A percentile compares a stretch with the other conserved stretches of the same genome.
Conservation (phyloP, 1,140 invertebrate species). For the Lepidurus couesii region DNA sequence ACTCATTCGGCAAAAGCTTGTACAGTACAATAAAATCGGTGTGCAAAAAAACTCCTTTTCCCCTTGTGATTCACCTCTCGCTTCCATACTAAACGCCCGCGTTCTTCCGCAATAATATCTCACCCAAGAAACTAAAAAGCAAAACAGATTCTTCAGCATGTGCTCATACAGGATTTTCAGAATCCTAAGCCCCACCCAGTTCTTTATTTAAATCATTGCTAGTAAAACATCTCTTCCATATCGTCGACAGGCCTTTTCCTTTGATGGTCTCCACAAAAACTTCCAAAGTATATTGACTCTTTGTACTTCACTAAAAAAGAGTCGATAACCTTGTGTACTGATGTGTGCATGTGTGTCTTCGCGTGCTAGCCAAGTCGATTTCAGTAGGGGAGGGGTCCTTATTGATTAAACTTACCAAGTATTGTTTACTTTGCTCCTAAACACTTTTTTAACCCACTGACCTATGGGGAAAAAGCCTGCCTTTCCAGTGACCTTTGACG, state of each 20-base stretch:
- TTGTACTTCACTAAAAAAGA: neutral
- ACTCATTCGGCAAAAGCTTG: too few relatives aligned
- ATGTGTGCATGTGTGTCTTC: neutral
- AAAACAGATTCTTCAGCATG: conserved; percentile 2
- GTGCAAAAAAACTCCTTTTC: too few relatives aligned
- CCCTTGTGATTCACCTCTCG: neutral
- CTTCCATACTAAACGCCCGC: neutral
- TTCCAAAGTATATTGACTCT: neutral
- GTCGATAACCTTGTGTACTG: neutral
- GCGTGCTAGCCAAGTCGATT: neutral
- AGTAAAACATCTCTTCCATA: too few relatives aligned
- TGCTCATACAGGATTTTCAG: neutral
- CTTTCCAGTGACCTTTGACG: neutral
- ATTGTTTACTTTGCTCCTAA: neutral
- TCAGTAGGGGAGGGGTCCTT: neutral
- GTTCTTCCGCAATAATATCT: neutral
- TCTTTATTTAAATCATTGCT: neutral
- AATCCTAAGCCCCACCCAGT: neutral
- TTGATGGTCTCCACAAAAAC: too few relatives aligned
- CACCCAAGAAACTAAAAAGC: neutral
- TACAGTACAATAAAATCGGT: too few relatives aligned
- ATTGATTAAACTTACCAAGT: conserved; percentile 6
- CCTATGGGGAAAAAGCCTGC: neutral
- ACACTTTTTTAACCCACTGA: neutral
- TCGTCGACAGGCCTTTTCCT: too few relatives aligned